Evolutionary conservation across 2,797 vertebrate species (phyloP), one percentile per base, ranked within the genome.

Genomic region (Lagorchestes hirsutus): DNA sequence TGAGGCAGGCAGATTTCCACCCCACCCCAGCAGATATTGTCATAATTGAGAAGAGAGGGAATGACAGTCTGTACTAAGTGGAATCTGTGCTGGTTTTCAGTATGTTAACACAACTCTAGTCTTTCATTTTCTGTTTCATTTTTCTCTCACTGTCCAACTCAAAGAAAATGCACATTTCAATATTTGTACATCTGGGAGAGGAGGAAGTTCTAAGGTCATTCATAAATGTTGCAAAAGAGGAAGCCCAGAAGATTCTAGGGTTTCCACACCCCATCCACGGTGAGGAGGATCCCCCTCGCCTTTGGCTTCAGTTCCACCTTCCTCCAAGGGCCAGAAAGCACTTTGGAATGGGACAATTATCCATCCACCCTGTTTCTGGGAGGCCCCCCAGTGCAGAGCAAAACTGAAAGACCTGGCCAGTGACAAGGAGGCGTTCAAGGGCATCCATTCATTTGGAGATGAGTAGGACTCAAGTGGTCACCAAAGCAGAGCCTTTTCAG

Each of bases 81-180:
- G 22, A 46, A 22, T 22, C 74, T 82, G n/a, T 82, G n/a, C 6
- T 22, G n/a, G 40, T 40, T 74, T 4, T 24, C 74, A 24, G n/a
- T 10, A 27, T 24, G 22, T 82, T 46, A 10, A 82, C 18, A 82
- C 13, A 46, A 8, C 18, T 9, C 18, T 82, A 27, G 40, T 24
- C 40, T 82, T 82, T 82, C 40, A 1, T 59, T 8, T 31, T 82
- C 92, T 96, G 91, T 55, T 29, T 90, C 55, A 91, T 93, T 96
- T 90, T 96, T 92, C 94, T 95, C 34, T 93, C 28, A 27, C 28
- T 12, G n/a, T 55, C 93, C 91, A 91, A 90, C 94, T 97, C 93
- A 94, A 54, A 91, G 95, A 97, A 98, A 97, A 96, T 0, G 18
- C 50, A 93, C 50, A 95, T 96, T 96, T 97, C 97, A 94, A 90